A percentile compares a stretch with the other conserved stretches of the same genome.
Conservation (phyloP, 2,113 vertebrate species). For the Phyllopteryx taeniolatus region DNA sequence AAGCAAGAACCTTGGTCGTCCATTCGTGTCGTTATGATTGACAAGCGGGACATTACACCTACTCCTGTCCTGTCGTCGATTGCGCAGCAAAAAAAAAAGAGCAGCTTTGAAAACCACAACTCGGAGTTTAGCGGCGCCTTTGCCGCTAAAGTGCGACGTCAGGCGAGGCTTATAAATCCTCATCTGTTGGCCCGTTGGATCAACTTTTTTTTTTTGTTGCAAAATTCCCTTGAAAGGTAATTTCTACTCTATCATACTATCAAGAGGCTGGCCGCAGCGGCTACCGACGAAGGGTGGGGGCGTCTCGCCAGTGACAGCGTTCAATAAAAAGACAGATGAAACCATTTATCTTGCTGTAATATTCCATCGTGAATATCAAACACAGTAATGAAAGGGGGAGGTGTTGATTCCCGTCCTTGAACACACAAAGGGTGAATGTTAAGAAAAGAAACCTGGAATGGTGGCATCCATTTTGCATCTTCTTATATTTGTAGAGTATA, state of each 20-base stretch:
- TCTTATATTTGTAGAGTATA: too few species aligned
- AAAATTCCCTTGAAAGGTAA: slow-evolving; percentile 42
- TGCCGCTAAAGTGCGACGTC: slow-evolving; percentile 19
- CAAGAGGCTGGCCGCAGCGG: slow-evolving; percentile 12
- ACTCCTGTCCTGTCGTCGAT: background rate
- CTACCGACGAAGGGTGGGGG: slow-evolving; percentile 20
- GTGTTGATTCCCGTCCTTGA: slow-evolving; percentile 43
- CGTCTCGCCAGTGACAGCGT: slow-evolving; percentile 41
- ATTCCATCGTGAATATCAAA: slow-evolving; percentile 65
- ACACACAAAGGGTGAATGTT: slow-evolving; percentile 41
- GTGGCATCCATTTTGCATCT: background rate
- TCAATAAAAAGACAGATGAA: slow-evolving; percentile 66
- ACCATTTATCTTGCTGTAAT: slow-evolving; percentile 67
- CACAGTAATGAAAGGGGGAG: slow-evolving; percentile 56
- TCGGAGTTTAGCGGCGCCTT: background rate
- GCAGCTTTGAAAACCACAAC: background rate
- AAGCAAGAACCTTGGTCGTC: background rate
- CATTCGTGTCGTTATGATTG: background rate
- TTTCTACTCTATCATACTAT: slow-evolving; percentile 67
- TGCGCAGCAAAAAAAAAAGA: background rate
- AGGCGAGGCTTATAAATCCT: slow-evolving; percentile 41
- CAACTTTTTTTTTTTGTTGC: slow-evolving; percentile 5
- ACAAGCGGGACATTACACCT: background rate
- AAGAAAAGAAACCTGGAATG: background rate
- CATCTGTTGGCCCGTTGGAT: slow-evolving; percentile 1